Percentiles rank a stretch among this genome's conserved stretches.
phyloP scores from a whole-genome alignment of 2,888 invertebrate species.

The Apamea crenata region DNA sequence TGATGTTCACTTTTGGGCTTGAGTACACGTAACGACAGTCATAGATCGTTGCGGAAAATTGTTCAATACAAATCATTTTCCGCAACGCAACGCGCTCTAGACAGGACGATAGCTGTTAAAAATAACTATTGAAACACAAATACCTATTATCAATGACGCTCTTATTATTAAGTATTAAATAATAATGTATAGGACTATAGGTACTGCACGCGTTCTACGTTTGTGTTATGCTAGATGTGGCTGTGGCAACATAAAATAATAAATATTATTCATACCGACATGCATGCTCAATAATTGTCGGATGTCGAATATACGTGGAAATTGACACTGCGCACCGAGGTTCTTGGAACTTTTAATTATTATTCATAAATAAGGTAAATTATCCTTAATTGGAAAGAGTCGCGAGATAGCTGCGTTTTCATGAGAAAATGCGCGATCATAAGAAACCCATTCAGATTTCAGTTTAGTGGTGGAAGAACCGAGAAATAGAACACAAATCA shows the following conservation, averaged over 20 bases:
- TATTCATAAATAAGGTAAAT: neutral
- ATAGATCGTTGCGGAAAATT: neutral
- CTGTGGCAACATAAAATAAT: slow-evolving; percentile 10
- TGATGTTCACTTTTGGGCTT: neutral
- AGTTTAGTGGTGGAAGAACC: neutral
- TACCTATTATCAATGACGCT: slow-evolving; percentile 3
- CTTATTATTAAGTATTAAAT: slow-evolving; percentile 16
- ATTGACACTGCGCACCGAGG: neutral
- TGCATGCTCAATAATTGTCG: slow-evolving; percentile 1
- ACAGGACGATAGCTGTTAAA: neutral
- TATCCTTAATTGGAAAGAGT: slow-evolving; percentile 2
- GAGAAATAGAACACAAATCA: neutral
- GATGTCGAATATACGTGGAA: slow-evolving; percentile 10
- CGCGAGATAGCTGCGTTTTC: neutral
- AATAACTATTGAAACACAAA: slow-evolving; percentile 1
- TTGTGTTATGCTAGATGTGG: slow-evolving; percentile 17
- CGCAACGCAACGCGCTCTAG: neutral
- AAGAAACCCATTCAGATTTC: neutral
- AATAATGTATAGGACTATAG: too few relatives aligned
- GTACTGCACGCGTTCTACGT: slow-evolving; percentile 5
- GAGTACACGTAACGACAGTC: neutral
- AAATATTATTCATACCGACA: slow-evolving; percentile 25
- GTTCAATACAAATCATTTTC: slow-evolving; percentile 20
- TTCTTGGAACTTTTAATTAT: neutral
- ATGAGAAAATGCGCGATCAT: neutral